Conservation (phyloP, 2,113 vertebrate genomes). For the Phasianus colchicus region DNA sequence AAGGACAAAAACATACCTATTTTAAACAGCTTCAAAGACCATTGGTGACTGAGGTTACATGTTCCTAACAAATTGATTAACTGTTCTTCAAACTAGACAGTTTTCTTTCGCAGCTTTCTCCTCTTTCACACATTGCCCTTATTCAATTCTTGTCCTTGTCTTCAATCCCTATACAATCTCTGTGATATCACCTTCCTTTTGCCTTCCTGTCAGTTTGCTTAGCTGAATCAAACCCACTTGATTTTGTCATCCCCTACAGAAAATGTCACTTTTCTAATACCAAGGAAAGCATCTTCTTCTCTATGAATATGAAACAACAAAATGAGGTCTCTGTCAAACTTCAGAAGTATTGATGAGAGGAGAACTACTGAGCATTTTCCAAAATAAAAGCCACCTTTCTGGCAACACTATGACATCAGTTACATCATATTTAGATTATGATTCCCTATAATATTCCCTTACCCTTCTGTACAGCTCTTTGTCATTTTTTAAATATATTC, state of each 20-base stretch:
- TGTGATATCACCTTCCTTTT: background rate
- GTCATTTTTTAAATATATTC: background rate
- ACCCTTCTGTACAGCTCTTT: background rate
- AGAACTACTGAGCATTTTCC: background rate
- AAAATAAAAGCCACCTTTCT: background rate
- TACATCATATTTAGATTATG: background rate
- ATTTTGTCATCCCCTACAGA: background rate
- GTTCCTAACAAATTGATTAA: background rate
- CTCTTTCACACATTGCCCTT: background rate
- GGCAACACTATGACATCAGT: background rate
- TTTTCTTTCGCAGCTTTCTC: background rate
- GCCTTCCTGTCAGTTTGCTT: background rate
- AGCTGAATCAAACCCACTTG: background rate
- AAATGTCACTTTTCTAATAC: background rate
- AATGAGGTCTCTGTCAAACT: background rate
- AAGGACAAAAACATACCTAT: background rate
- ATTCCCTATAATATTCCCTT: background rate
- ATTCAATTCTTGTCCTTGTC: background rate
- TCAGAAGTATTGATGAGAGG: background rate
- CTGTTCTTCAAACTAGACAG: background rate
- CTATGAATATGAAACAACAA: background rate
- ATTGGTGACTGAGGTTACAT: background rate
- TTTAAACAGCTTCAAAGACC: background rate
- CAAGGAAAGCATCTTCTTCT: background rate
- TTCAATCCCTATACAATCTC: background rate